phyloP scores from a whole-genome alignment of 2,888 invertebrate genomes.

The Apomyelois bistriatella region DNA sequence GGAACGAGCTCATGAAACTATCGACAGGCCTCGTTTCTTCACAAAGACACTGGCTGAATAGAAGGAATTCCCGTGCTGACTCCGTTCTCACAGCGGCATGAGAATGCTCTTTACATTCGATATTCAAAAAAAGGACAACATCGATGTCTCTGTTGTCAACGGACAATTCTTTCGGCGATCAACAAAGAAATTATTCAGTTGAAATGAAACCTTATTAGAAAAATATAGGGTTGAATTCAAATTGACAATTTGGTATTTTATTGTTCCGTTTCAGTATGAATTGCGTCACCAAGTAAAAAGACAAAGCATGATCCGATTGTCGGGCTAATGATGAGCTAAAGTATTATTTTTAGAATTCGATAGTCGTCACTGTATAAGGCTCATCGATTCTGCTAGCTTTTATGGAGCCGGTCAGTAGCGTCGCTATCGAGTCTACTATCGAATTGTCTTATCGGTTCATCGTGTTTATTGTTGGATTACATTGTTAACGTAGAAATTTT shows the following conservation, averaged over 20 bases:
- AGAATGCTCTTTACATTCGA: constrained; percentile 78
- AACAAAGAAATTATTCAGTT: constrained; percentile 31
- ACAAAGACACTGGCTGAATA: constrained; percentile 58
- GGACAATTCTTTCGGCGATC: constrained; percentile 71
- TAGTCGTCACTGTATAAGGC: constrained; percentile 54
- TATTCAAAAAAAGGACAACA: constrained; percentile 75
- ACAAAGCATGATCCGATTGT: constrained; percentile 72
- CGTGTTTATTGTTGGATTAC: constrained; percentile 3
- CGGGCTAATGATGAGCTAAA: constrained; percentile 71
- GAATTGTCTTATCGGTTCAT: constrained; percentile 12
- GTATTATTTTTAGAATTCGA: constrained; percentile 69
- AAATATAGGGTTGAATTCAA: constrained; percentile 30
- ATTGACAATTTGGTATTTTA: constrained; percentile 37
- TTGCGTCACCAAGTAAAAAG: constrained; percentile 78
- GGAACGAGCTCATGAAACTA: constrained; percentile 4
- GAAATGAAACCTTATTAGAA: constrained; percentile 32
- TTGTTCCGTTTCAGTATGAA: constrained; percentile 68
- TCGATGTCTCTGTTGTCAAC: constrained; percentile 79
- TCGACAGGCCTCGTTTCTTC: constrained; percentile 27
- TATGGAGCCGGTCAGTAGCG: constrained; percentile 20
- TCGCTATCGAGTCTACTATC: constrained; percentile 10
- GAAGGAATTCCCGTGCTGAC: constrained; percentile 62
- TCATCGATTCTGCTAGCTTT: constrained; percentile 32
- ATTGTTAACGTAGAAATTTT: background rate
- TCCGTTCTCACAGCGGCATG: constrained; percentile 76